Base-by-base conservation (phyloP, 1,140 invertebrate genomes). In the Tetragnatha versicolor region DNA sequence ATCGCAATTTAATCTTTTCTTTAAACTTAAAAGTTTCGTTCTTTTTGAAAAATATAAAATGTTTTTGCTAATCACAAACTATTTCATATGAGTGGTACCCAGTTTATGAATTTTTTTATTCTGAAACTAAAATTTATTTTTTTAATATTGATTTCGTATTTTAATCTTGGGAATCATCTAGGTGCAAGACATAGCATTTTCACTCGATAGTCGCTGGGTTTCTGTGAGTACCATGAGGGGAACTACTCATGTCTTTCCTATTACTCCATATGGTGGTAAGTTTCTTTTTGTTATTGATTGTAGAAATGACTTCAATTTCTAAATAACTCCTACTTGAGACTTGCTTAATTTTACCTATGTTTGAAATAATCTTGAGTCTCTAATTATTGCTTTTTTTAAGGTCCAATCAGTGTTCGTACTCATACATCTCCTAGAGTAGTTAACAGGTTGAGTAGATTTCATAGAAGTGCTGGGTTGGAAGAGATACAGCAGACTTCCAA, bases 231-330 rank as follows among this genome's bases (percentile, higher is more conserved):
- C 97, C 6, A 88, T 97, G 81, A 91, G 97, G 79, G 97, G 97
- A 73, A 99, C 97, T 2, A 98, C 96, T 20, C 98, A 99, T 85
- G 92, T 99, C 53, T 99, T 98, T 88, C 95, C 97, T 1, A 91
- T 99, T 10, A 96, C 94, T 27, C 94, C 96, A n/a, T 99, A 98
- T 85, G 98, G 97, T 80, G 98, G 89, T 87, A 84, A 82, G 78
- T 63, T 17, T 0, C 33, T 61, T 25, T 60, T 37, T 22, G 39
- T n/a, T 3, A 22, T 75, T 6, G 7, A 29, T 65, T 29, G 17
- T 27, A 68, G 1, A 37, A 35, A 3, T 35, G 17, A 25, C n/a
- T 37, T 3, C 4, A 61, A 0, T 7, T 61, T 35, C 0, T n/a
- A 61, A 47, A 14, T 6, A 47, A n/a, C n/a, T n/a, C n/a, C n/a